These are phyloP conservation scores for Diplolepis rosae DNA, from an alignment of 2,888 invertebrate genomes.

Conservation along the genomic window DNA sequence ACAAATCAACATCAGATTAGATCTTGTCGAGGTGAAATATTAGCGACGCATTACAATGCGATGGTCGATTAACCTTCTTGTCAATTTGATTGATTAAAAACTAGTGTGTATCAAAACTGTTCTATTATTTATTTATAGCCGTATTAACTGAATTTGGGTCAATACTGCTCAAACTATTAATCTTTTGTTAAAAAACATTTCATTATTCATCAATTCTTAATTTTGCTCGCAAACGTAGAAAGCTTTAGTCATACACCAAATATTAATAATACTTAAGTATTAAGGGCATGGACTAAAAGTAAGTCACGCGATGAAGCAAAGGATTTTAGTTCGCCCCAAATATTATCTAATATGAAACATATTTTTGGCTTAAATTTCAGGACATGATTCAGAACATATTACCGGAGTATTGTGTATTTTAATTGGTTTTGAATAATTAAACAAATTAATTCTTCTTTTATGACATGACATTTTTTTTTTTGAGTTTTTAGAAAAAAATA, in stretches of 20 bases:
- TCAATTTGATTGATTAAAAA: constrained; percentile 17
- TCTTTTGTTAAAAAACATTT: neutral
- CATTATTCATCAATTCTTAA: neutral
- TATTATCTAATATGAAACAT: no score
- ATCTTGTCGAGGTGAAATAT: neutral
- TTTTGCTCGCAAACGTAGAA: neutral
- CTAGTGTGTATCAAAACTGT: neutral
- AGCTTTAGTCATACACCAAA: neutral
- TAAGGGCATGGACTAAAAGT: no score
- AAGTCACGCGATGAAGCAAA: no score
- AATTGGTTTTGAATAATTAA: no score
- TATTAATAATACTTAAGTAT: no score
- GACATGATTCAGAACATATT: no score
- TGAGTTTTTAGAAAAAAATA: no score
- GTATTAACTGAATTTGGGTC: neutral
- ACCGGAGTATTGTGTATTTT: no score
- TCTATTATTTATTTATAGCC: neutral
- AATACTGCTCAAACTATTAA: neutral
- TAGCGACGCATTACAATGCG: neutral
- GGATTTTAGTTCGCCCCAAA: no score
- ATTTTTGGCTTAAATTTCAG: no score
- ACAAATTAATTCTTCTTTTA: no score
- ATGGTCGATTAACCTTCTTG: constrained; percentile 11
- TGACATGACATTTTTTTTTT: no score
- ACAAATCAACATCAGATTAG: neutral